Conservation (phyloP, 2,888 invertebrate genomes). For the Cepaea hortensis region DNA sequence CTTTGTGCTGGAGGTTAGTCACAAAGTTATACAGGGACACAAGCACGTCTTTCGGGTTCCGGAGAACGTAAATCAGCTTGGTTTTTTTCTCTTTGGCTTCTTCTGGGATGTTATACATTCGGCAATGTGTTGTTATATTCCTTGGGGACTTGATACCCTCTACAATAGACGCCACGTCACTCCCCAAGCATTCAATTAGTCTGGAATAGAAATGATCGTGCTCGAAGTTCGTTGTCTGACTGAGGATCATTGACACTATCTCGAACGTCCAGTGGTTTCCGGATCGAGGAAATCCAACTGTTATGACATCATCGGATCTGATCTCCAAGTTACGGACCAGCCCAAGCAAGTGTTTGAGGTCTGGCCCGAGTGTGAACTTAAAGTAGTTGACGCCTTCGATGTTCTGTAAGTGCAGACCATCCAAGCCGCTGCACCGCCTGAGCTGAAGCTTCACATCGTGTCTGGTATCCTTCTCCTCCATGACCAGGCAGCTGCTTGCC, state of each 20-base stretch:
- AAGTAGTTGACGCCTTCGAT: slow-evolving; percentile 30
- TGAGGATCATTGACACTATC: slow-evolving; percentile 22
- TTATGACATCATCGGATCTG: slow-evolving; percentile 26
- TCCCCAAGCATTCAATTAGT: slow-evolving; percentile 16
- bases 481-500: background rate
- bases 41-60: slow-evolving; percentile 32
- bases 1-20: background rate
- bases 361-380: background rate
- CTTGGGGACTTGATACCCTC: background rate
- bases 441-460: background rate
- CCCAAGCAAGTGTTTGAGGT: background rate
- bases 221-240: slow-evolving; percentile 12
- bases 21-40: slow-evolving; percentile 22
- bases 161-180: background rate
- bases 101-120: slow-evolving; percentile 11
- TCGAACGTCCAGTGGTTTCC: slow-evolving; percentile 41
- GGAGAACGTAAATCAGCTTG: slow-evolving; percentile 26
- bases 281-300: slow-evolving; percentile 17
- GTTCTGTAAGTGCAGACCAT: background rate
- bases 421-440: background rate
- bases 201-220: slow-evolving; percentile 25
- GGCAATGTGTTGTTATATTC: slow-evolving; percentile 14
- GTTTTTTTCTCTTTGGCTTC: slow-evolving; percentile 9
- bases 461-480: background rate
- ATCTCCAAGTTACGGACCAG: background rate